These are phyloP conservation scores for Diplolepis rosae DNA, from an alignment of 2,888 invertebrate genomes.

Conservation along the genomic window DNA sequence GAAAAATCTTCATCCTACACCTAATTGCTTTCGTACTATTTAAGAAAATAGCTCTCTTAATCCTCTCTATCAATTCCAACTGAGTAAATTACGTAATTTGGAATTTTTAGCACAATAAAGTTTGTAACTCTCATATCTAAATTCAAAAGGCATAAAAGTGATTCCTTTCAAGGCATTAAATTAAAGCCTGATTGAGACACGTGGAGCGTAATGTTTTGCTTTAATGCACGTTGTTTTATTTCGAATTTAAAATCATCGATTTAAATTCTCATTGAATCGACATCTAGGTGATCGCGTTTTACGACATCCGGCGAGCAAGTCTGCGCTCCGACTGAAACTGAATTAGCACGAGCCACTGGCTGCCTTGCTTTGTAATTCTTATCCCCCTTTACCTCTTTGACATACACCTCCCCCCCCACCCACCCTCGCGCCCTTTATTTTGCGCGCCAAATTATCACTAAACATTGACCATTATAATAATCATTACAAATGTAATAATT, in stretches of 20 bases:
- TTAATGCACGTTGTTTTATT: background rate
- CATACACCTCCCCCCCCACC: constrained; percentile 27
- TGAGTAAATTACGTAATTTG: background rate
- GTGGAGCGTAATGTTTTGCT: background rate
- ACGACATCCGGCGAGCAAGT: constrained; percentile 29
- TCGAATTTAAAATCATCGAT: background rate
- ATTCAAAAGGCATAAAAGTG: background rate
- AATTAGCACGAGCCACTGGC: constrained; percentile 65
- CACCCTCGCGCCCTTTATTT: constrained; percentile 19
- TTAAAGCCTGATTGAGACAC: background rate
- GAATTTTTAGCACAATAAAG: background rate
- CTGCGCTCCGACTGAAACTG: constrained; percentile 62
- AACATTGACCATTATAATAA: no score
- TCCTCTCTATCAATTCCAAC: background rate
- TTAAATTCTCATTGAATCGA: constrained; percentile 14
- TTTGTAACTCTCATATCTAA: background rate
- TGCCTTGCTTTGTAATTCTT: constrained; percentile 53
- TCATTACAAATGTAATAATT: no score
- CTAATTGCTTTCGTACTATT: background rate
- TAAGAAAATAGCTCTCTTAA: background rate
- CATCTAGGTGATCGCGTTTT: constrained; percentile 21
- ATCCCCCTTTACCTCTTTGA: constrained; percentile 38
- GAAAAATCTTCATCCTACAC: background rate
- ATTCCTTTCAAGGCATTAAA: background rate
- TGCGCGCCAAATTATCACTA: background rate